Conservation (phyloP, 2,113 vertebrate species). For the Prochilodus magdalenae region DNA sequence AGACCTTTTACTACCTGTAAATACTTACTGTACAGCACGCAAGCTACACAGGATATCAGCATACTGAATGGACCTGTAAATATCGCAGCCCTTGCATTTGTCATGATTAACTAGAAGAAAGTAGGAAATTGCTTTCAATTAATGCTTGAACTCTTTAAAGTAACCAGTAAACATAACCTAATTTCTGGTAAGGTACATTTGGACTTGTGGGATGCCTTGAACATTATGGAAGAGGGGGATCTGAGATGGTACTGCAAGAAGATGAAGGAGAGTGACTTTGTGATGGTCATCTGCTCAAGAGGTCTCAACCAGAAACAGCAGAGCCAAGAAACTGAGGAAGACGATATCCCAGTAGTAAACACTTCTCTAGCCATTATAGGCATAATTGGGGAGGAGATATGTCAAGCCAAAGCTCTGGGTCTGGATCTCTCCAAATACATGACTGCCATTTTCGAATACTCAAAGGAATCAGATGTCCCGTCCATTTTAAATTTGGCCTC, state of each 20-base stretch:
- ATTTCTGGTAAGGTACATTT: conserved; percentile 71
- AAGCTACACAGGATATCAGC: not conserved
- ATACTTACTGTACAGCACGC: not conserved
- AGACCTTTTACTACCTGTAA: not conserved
- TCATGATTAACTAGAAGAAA: too few relatives aligned
- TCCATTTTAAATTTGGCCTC: conserved; percentile 69
- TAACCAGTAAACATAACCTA: too few relatives aligned
- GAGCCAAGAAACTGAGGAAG: not conserved
- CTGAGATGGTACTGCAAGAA: conserved; percentile 73
- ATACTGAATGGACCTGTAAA: not conserved
- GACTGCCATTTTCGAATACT: conserved; percentile 74
- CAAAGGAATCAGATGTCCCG: conserved; percentile 72
- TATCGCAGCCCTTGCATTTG: too few relatives aligned
- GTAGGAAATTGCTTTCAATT: too few relatives aligned
- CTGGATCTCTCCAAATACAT: conserved; percentile 78
- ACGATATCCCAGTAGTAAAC: not conserved
- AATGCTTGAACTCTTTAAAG: not conserved
- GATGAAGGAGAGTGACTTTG: conserved; percentile 74
- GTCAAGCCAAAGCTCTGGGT: conserved; percentile 62
- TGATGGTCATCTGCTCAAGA: conserved; percentile 75
- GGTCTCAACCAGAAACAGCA: conserved; percentile 57
- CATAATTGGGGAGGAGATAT: conserved; percentile 73
- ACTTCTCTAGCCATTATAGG: conserved; percentile 56
- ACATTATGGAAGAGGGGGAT: conserved; percentile 69
- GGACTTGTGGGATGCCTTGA: conserved; percentile 79